Evolutionary conservation across 2,888 invertebrate species (phyloP).

Genomic region (Anarsia innoxiella): DNA sequence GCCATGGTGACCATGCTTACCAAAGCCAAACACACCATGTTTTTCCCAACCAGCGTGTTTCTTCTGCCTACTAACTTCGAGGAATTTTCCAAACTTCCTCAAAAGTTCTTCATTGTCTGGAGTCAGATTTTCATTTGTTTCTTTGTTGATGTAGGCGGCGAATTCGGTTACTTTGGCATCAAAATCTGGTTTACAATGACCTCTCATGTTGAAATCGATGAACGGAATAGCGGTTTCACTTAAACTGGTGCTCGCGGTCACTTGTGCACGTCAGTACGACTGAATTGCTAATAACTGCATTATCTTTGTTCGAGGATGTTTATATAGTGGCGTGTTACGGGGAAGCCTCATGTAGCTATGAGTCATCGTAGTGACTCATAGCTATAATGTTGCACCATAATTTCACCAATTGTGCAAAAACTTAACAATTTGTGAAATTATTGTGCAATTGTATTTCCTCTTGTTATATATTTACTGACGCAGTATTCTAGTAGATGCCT

Average conservation of each 20-base stretch:
- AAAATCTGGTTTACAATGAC: constrained; percentile 18
- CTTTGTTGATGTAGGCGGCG: constrained; percentile 16
- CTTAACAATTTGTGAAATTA: too few relatives aligned
- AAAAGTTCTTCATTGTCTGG: constrained; percentile 26
- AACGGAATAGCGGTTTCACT: too few relatives aligned
- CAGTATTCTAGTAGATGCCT: too few relatives aligned
- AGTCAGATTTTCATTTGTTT: constrained; percentile 2
- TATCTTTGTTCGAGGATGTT: too few relatives aligned
- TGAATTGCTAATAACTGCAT: constrained; percentile 6
- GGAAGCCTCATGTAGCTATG: too few relatives aligned
- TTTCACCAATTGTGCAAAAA: constrained; percentile 15
- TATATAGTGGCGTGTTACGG: too few relatives aligned
- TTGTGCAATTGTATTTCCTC: background rate
- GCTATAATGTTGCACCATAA: constrained; percentile 20
- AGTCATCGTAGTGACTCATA: too few relatives aligned
- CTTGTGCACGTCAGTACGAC: too few relatives aligned
- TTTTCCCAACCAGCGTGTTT: constrained; percentile 5
- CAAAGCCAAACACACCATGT: background rate
- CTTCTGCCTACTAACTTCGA: constrained; percentile 20
- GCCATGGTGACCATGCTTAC: constrained; percentile 15
- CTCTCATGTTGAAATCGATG: constrained; percentile 31
- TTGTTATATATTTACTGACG: too few relatives aligned
- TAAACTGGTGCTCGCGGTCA: too few relatives aligned
- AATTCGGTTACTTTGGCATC: constrained; percentile 22
- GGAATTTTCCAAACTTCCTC: constrained; percentile 25